A percentile compares a stretch with the other conserved stretches of the same genome.
These are phyloP conservation scores for Deroptyus accipitrinus DNA, from an alignment of 2,113 vertebrate species.

Conservation along the genomic window DNA sequence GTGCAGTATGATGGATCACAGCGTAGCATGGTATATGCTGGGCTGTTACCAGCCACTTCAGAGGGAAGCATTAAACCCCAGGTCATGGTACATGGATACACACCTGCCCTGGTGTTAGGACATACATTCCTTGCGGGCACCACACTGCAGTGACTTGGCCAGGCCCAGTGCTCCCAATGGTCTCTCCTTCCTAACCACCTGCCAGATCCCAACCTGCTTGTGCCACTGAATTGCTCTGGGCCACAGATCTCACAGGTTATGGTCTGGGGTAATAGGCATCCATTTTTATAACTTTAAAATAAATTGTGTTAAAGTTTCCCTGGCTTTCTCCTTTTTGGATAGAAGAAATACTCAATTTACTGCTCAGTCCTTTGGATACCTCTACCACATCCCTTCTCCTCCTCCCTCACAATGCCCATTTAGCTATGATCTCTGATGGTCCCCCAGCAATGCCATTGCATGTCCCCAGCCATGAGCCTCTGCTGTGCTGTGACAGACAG, in stretches of 20 bases:
- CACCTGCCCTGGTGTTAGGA: not conserved
- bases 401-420: not conserved
- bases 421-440: not conserved
- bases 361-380: not conserved
- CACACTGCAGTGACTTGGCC: fast-evolving
- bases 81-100: not conserved
- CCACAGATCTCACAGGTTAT: not conserved
- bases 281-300: not conserved
- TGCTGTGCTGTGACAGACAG: fast-evolving
- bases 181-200: not conserved
- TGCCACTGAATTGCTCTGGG: not conserved
- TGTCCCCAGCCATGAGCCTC: not conserved
- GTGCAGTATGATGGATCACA: fast-evolving
- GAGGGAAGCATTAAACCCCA: not conserved
- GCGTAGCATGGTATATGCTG: fast-evolving
- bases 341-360: not conserved
- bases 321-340: not conserved
- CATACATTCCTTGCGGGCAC: not conserved
- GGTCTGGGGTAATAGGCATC: not conserved
- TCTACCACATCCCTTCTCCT: not conserved
- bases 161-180: not conserved
- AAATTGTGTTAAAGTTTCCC: not conserved
- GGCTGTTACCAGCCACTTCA: not conserved
- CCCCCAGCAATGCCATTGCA: no score
- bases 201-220: not conserved